phyloP scores from a whole-genome alignment of 2,888 invertebrate species.

The Lucinisca nassula region DNA sequence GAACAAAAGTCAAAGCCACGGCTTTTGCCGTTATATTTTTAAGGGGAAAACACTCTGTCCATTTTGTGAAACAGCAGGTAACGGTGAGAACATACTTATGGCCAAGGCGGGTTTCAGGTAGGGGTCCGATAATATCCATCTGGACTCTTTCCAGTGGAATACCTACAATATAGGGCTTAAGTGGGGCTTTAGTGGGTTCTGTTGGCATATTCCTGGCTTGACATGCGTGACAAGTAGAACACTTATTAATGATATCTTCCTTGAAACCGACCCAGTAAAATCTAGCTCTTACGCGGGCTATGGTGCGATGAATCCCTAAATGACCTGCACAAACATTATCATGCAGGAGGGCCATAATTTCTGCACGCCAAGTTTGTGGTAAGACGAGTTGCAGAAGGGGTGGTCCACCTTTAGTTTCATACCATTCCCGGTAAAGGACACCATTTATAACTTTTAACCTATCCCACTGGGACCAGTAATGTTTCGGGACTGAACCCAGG shows the following conservation, averaged over 20 bases:
- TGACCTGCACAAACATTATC: neutral
- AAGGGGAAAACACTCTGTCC: conserved; percentile 6
- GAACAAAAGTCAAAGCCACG: neutral
- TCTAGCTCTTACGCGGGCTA: neutral
- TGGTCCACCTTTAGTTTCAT: neutral
- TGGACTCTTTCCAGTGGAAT: neutral
- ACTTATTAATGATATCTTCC: neutral
- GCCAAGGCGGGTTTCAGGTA: neutral
- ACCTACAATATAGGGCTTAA: neutral
- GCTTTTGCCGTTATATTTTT: neutral
- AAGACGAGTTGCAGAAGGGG: neutral
- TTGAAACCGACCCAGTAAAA: conserved; percentile 11
- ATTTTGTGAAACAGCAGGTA: neutral
- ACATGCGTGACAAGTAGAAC: neutral
- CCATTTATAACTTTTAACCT: neutral
- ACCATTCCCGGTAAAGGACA: conserved; percentile 5
- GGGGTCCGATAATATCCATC: neutral
- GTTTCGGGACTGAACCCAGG: too few species aligned
- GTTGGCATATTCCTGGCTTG: conserved; percentile 8
- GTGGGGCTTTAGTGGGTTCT: neutral
- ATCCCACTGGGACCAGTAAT: too few species aligned
- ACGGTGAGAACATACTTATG: neutral
- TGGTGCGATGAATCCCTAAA: neutral
- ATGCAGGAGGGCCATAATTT: neutral
- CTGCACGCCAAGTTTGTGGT: neutral